Base-by-base conservation (phyloP, 2,113 vertebrate genomes). In the Synodontis membranacea region DNA sequence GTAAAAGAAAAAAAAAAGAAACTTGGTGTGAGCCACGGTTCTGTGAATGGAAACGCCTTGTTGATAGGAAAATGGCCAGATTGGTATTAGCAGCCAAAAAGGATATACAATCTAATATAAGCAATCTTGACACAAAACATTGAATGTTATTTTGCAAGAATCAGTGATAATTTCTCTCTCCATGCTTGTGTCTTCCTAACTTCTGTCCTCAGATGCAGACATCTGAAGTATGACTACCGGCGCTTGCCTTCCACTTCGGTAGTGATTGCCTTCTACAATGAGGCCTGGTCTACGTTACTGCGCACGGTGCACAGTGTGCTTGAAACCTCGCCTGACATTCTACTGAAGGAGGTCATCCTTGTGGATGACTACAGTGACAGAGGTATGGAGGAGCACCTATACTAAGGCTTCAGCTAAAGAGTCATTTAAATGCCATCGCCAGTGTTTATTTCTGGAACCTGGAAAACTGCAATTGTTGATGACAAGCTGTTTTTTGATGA, bases 241-340 rank as follows among this genome's bases (percentile, higher is more conserved):
- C 94, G 81, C 0, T 88, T 99, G 89, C 98, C 97, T 0, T 96
- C 94, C 3, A 99, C 98, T 0, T 98, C 98, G 0, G 96, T 99
- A 88, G 89, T 99, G 84, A 98, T 99, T 81, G 96, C 98, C 5
- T 99, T 99, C 94, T 99, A 99, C 94, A 99, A 99, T 4, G 98
- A 99, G 92, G 98, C 97, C 87, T 99, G 97, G 98, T 99, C 98
- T 84, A 99, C 98, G 0, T 95, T 99, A 88, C 93, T 99, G 85
- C 93, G 98, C 89, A 99, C 98, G 0, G 96, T 99, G 72, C 97
- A 99, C 88, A 99, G 98, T 31, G 97, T 99, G 87, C 96, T 99
- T 42, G 97, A 99, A 94, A 99, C 97, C 0, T 97, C 97, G 34
- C 97, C 98, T 0, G 96, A 99, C 91, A 92, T 96, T 78, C 95